These are phyloP conservation scores for Stichopus chloronotus DNA, from an alignment of 35 echinoderm and acorn worm species.

Conservation along the genomic window DNA sequence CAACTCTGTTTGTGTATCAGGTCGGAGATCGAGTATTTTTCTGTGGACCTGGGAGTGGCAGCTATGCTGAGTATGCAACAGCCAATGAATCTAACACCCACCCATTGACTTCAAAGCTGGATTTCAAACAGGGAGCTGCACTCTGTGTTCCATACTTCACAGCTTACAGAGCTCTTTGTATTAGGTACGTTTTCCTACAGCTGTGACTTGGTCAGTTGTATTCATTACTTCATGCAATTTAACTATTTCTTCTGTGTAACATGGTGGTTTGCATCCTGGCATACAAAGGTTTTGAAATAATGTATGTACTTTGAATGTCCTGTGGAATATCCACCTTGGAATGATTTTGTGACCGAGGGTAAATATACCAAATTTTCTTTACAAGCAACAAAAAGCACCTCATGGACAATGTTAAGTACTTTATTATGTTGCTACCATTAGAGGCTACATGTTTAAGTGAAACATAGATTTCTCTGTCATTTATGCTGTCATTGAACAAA, in stretches of 20 bases:
- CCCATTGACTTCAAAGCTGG: conserved; percentile 56
- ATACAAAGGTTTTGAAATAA: too few species aligned
- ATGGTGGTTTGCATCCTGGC: neutral
- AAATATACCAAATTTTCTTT: too few species aligned
- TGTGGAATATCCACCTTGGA: too few species aligned
- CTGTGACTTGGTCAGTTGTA: neutral
- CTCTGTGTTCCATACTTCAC: conserved; percentile 87
- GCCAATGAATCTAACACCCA: conserved; percentile 57
- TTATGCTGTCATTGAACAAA: too few species aligned
- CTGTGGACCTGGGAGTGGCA: conserved; percentile 55
- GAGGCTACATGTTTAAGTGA: too few species aligned
- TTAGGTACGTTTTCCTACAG: conserved; percentile 56
- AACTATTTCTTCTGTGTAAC: neutral
- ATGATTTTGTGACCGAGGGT: too few species aligned
- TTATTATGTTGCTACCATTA: too few species aligned
- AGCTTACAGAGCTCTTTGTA: conserved; percentile 84
- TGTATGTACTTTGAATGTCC: too few species aligned
- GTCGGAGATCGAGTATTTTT: conserved; percentile 82
- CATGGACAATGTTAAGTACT: too few species aligned
- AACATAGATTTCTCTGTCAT: too few species aligned
- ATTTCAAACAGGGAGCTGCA: conserved; percentile 87
- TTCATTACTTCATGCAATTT: neutral
- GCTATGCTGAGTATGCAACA: conserved; percentile 88
- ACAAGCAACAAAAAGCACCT: too few species aligned
- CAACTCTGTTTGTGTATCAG: conserved; percentile 35